Conservation (phyloP, 2,797 vertebrate species). For the Allobates femoralis region DNA sequence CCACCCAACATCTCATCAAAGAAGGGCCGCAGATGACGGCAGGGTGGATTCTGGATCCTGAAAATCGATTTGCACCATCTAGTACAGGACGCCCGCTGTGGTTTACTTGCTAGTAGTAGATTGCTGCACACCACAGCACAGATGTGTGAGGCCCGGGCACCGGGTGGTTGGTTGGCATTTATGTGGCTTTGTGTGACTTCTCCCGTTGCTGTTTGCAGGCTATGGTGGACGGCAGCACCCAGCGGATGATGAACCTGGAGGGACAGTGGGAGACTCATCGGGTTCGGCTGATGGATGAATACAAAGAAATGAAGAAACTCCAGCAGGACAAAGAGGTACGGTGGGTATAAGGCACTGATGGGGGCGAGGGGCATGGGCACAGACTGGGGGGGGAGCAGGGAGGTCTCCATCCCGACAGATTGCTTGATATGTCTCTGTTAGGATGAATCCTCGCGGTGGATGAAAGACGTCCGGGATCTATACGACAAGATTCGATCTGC, state of each 20-base stretch:
- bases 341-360: no score
- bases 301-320: slow-evolving; percentile 83
- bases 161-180: not conserved
- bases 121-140: not conserved
- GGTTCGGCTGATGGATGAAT: slow-evolving; percentile 84
- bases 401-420: no score
- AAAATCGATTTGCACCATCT: no score
- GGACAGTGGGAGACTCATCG: slow-evolving; percentile 92
- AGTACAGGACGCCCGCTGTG: not conserved
- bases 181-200: not conserved
- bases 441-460: slow-evolving; percentile 85
- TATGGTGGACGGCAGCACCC: slow-evolving; percentile 84
- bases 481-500: slow-evolving; percentile 85
- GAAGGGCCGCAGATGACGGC: no score
- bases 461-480: slow-evolving; percentile 85
- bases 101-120: not conserved
- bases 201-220: slow-evolving; percentile 69
- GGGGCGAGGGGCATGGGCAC: no score
- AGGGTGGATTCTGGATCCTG: no score
- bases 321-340: slow-evolving; percentile 84
- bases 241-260: slow-evolving; percentile 82
- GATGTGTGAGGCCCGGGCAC: not conserved
- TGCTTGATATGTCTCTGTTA: slow-evolving; percentile 62
- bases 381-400: no score
- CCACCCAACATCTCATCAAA: no score